Percentiles rank a stretch among this genome's conserved stretches.
Evolutionary conservation across 2,888 invertebrate genomes (phyloP).

Genomic region (Apamea crenata): DNA sequence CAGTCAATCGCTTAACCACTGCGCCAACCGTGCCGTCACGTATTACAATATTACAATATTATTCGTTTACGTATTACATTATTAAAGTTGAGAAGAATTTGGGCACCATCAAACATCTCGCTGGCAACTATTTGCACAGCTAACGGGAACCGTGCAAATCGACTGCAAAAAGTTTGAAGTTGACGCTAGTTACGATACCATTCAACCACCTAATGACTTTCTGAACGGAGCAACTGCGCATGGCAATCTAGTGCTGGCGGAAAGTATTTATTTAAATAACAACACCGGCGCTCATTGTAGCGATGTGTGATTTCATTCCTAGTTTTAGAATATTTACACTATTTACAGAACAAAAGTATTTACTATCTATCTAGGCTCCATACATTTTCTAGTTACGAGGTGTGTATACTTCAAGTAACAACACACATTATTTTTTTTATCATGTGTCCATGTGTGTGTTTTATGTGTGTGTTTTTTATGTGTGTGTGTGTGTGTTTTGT

Average conservation of each 20-base stretch:
- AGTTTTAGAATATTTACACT: background rate
- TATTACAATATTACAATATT: too few species aligned
- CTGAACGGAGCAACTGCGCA: background rate
- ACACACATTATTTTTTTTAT: too few species aligned
- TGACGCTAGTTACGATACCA: background rate
- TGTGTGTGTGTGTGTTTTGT: too few species aligned
- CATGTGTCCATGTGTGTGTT: too few species aligned
- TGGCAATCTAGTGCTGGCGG: background rate
- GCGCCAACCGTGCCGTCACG: too few species aligned
- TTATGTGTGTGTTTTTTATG: too few species aligned
- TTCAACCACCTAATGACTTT: slow-evolving; percentile 13
- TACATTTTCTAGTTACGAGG: background rate
- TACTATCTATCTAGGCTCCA: background rate
- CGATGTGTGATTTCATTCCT: background rate
- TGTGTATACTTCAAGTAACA: too few species aligned
- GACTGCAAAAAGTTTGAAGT: background rate
- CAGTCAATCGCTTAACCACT: too few species aligned
- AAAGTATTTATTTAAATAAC: background rate
- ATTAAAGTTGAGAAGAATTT: background rate
- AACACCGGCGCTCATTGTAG: too few species aligned
- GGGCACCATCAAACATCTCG: background rate
- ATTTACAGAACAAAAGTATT: background rate
- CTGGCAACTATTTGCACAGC: background rate
- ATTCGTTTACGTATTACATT: too few species aligned
- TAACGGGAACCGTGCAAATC: background rate